These are phyloP conservation scores for Eulacestoma nigropectus DNA, from an alignment of 2,113 vertebrate genomes.

Conservation along the genomic window DNA sequence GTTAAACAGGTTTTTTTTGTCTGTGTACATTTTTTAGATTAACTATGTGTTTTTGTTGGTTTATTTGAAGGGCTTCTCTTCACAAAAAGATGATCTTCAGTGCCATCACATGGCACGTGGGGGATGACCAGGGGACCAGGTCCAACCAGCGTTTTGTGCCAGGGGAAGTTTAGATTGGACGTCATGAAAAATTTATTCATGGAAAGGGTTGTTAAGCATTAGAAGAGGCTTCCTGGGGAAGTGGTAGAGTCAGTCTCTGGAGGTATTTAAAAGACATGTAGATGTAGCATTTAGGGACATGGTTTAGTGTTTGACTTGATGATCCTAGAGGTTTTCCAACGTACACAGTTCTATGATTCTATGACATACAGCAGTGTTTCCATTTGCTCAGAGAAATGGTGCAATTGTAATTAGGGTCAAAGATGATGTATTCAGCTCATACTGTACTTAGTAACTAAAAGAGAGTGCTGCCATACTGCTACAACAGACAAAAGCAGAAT, in stretches of 20 bases:
- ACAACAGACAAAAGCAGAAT: not conserved
- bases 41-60: not conserved
- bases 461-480: not conserved
- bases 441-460: not conserved
- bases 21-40: not conserved
- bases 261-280: not conserved
- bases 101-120: not conserved
- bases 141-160: not conserved
- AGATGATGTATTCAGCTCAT: not conserved
- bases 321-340: not conserved
- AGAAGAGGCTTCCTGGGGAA: not conserved
- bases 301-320: not conserved
- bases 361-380: not conserved
- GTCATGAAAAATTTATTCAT: not conserved
- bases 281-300: not conserved
- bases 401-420: not conserved
- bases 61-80: not conserved
- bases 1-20: not conserved
- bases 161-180: not conserved
- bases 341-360: not conserved
- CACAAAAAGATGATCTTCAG: not conserved
- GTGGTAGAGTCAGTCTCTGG: not conserved
- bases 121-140: rapidly evolving
- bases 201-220: not conserved
- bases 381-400: not conserved